Evolutionary conservation across 2,797 vertebrate genomes (phyloP).

Genomic region (Microtus californicus): DNA sequence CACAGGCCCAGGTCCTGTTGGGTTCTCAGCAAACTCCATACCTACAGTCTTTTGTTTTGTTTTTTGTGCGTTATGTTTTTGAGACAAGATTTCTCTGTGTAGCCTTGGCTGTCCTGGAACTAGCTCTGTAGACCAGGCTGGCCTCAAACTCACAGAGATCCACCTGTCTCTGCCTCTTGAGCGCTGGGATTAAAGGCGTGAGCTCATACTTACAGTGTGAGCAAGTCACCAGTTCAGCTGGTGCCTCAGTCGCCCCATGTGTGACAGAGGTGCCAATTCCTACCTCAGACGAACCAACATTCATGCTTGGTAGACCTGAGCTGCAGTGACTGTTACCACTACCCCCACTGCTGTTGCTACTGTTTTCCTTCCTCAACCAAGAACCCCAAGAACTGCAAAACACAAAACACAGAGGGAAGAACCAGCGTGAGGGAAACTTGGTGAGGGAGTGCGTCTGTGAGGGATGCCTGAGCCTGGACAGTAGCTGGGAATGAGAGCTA

Average conservation of each 20-base stretch:
- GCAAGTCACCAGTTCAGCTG: background rate
- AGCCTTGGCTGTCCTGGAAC: background rate
- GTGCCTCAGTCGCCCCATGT: background rate
- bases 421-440: background rate
- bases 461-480: background rate
- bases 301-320: background rate
- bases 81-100: background rate
- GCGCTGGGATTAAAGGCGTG: background rate
- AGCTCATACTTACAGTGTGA: background rate
- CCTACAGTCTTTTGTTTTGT: background rate
- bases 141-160: background rate
- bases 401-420: background rate
- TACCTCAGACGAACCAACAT: background rate
- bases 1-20: background rate
- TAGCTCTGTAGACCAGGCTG: background rate
- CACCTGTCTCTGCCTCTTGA: background rate
- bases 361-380: background rate
- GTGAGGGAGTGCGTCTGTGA: background rate
- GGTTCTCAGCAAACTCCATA: background rate
- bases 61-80: background rate
- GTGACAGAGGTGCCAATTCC: background rate
- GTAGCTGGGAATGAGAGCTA: background rate
- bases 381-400: background rate
- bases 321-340: background rate
- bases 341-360: rapidly evolving